Evolutionary conservation across 2,797 vertebrate genomes (phyloP).

Genomic region (Sciurus vulgaris): DNA sequence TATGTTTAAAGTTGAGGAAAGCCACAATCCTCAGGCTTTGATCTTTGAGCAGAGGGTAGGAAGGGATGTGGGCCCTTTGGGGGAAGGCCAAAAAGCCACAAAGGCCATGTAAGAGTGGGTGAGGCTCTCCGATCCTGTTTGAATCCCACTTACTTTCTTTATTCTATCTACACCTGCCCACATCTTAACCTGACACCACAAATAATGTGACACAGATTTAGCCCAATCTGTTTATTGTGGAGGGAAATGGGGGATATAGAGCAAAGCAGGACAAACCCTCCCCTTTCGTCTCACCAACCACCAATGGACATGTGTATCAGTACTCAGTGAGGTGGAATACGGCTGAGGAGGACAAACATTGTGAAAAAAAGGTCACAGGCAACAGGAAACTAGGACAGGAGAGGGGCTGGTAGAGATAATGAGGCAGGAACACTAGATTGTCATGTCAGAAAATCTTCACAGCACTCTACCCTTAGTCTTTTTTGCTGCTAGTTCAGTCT

Average conservation of each 20-base stretch:
- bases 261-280: neutral
- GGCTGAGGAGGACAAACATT: neutral
- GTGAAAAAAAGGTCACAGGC: neutral
- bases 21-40: neutral
- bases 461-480: neutral
- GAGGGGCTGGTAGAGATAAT: neutral
- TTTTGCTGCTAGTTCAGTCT: neutral
- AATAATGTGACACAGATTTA: constrained; percentile 36
- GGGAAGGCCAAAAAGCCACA: neutral
- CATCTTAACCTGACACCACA: neutral
- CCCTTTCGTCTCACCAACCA: neutral
- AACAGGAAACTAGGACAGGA: neutral
- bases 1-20: neutral
- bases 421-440: neutral
- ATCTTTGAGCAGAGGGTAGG: neutral
- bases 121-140: neutral
- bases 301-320: neutral
- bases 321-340: neutral
- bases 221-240: constrained; percentile 62
- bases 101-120: neutral
- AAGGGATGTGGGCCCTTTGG: neutral
- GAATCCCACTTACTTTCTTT: constrained; percentile 20
- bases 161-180: neutral
- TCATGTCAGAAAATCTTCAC: neutral
- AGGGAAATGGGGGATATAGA: neutral